phyloP scores from a whole-genome alignment of 2,888 invertebrate genomes.

The Keiferia lycopersicella region DNA sequence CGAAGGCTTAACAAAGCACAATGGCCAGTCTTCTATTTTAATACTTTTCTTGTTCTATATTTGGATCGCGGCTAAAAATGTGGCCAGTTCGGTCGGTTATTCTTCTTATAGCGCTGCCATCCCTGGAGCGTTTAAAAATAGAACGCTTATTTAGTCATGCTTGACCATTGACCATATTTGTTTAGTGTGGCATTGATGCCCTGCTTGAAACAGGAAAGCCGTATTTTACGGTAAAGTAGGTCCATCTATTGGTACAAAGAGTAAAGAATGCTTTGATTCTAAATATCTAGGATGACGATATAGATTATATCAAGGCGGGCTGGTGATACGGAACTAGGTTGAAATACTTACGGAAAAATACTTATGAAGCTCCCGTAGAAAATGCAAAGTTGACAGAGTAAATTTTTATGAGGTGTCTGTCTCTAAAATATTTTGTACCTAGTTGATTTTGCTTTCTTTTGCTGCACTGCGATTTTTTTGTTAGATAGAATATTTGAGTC shows the following conservation, averaged over 20 bases:
- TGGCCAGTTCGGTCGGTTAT: slow-evolving; percentile 59
- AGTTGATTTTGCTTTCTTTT: too few relatives aligned
- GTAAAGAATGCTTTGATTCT: background rate
- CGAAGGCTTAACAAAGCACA: slow-evolving; percentile 12
- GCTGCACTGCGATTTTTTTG: too few relatives aligned
- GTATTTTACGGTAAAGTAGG: background rate
- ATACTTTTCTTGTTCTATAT: slow-evolving; percentile 48
- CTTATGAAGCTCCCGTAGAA: too few relatives aligned
- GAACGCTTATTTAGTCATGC: slow-evolving; percentile 63
- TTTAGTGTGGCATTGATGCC: slow-evolving; percentile 34
- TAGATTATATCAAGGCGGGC: too few relatives aligned
- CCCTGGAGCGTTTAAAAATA: slow-evolving; percentile 63
- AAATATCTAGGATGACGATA: too few relatives aligned
- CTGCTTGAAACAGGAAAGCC: slow-evolving; percentile 8
- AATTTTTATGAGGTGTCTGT: too few relatives aligned
- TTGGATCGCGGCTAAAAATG: slow-evolving; percentile 55
- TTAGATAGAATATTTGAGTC: too few relatives aligned
- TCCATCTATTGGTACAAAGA: background rate
- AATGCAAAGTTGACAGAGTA: too few relatives aligned
- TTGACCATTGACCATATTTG: slow-evolving; percentile 51
- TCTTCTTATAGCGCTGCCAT: slow-evolving; percentile 66
- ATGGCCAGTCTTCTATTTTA: background rate
- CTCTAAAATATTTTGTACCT: too few relatives aligned
- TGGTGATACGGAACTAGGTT: too few relatives aligned
- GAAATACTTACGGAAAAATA: too few relatives aligned